These are phyloP conservation scores for Canis aureus DNA, from an alignment of 2,113 vertebrate genomes.

Conservation along the genomic window DNA sequence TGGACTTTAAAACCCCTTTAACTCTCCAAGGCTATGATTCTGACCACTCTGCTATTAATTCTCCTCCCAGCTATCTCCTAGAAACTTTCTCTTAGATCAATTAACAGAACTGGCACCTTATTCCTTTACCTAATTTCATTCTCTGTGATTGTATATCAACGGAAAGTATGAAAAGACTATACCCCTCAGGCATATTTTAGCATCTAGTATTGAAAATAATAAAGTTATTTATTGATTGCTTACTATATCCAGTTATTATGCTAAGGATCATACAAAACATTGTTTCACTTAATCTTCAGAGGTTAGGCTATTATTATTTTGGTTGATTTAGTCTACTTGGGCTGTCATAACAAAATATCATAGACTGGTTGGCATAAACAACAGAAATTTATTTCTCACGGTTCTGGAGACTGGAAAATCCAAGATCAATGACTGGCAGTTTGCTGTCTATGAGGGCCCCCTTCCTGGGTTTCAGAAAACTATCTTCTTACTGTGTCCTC, in stretches of 20 bases:
- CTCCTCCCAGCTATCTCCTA: not conserved
- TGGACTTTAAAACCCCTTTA: not conserved
- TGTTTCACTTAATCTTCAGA: constrained; percentile 20
- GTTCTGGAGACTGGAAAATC: not conserved
- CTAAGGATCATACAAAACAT: not conserved
- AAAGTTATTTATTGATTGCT: not conserved
- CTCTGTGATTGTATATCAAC: not conserved
- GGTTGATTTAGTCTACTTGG: not conserved
- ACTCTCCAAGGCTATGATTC: not conserved
- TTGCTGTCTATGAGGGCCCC: not conserved
- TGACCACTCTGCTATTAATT: not conserved
- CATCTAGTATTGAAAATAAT: constrained; percentile 38
- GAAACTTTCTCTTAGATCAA: not conserved
- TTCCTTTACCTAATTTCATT: constrained; percentile 1
- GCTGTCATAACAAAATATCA: not conserved
- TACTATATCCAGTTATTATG: not conserved
- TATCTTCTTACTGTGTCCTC: not conserved
- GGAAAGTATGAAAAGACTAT: not conserved
- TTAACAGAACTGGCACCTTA: not conserved
- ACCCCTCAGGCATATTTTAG: not conserved
- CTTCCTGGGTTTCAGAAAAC: not conserved
- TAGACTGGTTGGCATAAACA: not conserved
- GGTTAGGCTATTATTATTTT: not conserved
- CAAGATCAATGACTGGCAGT: not conserved
- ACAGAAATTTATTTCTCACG: not conserved